A percentile compares a stretch with the other conserved stretches of the same genome.
Conservation (phyloP, 2,113 vertebrate species). For the Pleuronectes platessa region DNA sequence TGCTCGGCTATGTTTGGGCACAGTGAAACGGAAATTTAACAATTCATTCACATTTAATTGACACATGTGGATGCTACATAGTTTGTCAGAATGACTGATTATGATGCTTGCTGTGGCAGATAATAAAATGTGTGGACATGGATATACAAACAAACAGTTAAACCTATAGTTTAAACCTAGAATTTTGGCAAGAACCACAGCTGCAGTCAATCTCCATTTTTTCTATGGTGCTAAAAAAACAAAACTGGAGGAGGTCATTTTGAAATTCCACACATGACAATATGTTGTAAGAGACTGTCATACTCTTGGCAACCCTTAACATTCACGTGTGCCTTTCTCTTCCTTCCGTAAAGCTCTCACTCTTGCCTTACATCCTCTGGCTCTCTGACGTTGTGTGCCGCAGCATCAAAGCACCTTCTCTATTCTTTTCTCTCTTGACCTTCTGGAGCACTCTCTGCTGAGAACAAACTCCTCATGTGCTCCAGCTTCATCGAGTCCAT, state of each 20-base stretch:
- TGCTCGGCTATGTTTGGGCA: neutral
- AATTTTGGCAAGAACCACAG: no score
- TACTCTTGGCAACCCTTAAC: neutral
- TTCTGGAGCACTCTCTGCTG: constrained; percentile 67
- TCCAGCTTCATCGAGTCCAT: constrained; percentile 70
- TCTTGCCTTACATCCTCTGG: neutral
- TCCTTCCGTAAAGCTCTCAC: neutral
- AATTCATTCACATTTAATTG: no score
- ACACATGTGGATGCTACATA: no score
- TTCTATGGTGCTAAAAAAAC: no score
- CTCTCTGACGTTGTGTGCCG: neutral
- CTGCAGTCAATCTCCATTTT: no score
- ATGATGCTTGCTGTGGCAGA: no score
- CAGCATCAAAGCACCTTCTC: neutral
- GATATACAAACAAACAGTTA: no score
- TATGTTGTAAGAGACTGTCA: neutral
- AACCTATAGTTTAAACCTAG: no score
- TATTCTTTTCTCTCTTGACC: constrained; percentile 39
- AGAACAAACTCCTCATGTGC: constrained; percentile 81
- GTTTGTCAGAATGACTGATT: no score
- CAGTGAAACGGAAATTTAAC: neutral
- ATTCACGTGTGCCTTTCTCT: neutral
- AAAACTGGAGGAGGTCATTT: neutral
- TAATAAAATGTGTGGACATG: no score
- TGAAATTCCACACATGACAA: neutral